Evolutionary conservation across 2,888 invertebrate genomes (phyloP), one percentile per base, ranked within the genome.

Genomic region (Cheilosia variabilis): DNA sequence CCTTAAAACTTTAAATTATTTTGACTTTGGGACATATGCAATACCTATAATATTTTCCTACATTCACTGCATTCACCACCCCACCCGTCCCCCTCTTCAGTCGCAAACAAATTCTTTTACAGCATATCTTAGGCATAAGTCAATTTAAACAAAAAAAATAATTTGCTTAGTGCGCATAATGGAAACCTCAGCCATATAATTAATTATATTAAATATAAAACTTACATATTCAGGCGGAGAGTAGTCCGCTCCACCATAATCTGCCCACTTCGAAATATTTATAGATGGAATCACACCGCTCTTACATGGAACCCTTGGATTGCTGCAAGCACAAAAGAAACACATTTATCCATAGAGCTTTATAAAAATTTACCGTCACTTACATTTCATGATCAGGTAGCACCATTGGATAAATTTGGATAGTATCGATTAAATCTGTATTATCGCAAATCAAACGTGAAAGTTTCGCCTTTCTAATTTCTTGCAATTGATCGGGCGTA

Each of bases 381-480:
- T 94, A 98, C 98, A 97, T 94, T 94, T 97, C 97, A 90, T 97
- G 97, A 93, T 98, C 97, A 3, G 98, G 97, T 89, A 97, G 93
- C 37, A 98, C 97, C 97, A 98, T 97, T 0, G 97, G 97, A 92
- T 97, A 98, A 15, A 97, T 94, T 91, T 98, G 98, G 87, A 97
- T 95, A 10, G 97, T 97, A 90, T 98, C 97, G 88, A 98, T 97
- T 87, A 97, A 94, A 91, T 98, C 98, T 0, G 97, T 97, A 91
- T 98, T 98, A 91, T 98, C 98, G 91, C 98, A 98, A 88, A 98
- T 96, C 65, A 98, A 93, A 84, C 97, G 94, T 0, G 97, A 95
- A 7, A 98, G 93, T 89, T 96, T 95, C 0, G 95, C 93, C 92
- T 98, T 97, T 58, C 96, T 94, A 80, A 98, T 94, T 93, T 98